Conservation (phyloP, 2,113 vertebrate genomes). For the Cebidichthys violaceus region DNA sequence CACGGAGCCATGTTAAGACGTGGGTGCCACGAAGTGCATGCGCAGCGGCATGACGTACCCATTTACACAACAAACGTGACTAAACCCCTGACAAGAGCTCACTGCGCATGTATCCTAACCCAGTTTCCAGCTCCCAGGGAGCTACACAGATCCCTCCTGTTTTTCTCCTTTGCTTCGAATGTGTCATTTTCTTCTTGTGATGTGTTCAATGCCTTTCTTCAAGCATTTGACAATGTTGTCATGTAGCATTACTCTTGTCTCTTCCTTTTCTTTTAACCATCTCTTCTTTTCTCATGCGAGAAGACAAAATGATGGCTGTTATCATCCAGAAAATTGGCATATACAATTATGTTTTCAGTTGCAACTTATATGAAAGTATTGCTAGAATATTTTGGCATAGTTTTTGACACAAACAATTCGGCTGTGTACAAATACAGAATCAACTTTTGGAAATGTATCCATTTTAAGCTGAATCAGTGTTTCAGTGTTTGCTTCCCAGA, state of each 20-base stretch:
- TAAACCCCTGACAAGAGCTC: constrained; percentile 1
- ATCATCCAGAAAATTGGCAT: neutral
- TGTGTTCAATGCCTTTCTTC: constrained; percentile 7
- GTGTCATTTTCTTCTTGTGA: constrained; percentile 24
- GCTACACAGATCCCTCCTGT: constrained; percentile 15
- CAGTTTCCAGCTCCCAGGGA: constrained; percentile 28
- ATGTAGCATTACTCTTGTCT: neutral
- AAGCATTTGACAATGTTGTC: constrained; percentile 1
- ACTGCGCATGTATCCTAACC: constrained; percentile 42
- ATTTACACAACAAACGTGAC: constrained; percentile 22
- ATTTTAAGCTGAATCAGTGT: neutral
- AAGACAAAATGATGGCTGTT: neutral
- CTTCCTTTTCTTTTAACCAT: neutral
- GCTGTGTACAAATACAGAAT: neutral
- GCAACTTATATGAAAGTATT: neutral
- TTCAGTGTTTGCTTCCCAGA: neutral
- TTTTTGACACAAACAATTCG: neutral
- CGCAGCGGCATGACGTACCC: constrained; percentile 23
- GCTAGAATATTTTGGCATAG: neutral
- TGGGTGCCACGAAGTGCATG: constrained; percentile 15
- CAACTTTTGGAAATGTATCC: neutral
- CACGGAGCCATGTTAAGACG: constrained; percentile 35
- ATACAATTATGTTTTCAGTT: neutral
- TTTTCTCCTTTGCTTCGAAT: constrained; percentile 22
- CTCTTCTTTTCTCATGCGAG: neutral